Base-by-base conservation (phyloP, 2,797 vertebrate genomes). In the Peromyscus attwateri region DNA sequence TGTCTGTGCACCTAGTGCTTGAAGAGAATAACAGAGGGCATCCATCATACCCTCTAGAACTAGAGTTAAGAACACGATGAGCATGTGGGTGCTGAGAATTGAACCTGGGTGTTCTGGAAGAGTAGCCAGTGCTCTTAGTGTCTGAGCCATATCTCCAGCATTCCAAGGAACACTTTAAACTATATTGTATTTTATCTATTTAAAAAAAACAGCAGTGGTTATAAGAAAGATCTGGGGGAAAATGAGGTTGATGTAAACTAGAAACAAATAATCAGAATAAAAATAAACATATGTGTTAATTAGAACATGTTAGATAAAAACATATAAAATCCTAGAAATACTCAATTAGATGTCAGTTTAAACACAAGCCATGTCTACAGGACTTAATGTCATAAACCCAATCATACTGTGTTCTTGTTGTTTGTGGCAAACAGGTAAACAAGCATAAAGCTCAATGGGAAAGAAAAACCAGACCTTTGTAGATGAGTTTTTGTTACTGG, bases 401-500 rank as follows among this genome's bases (percentile, higher is more conserved):
- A 31, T 19, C 25, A 76, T 68, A 87, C 19, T 57, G 25, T 94
- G 1, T 87, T 89, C 21, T 94, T 92, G 79, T 40, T 97, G 23
- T 57, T 91, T 93, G 49, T 92, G 6, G 66, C 68, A 76, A 95
- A 94, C 71, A 95, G 96, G 29, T 81, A 52, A 93, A 79, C 25
- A 55, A 27, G 34, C 34, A 62, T 79, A 94, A 75, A 52, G 62
- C 46, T 77, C 89, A 82, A 97, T 95, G 91, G 87, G 89, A 92
- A 76, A 95, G 91, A 57, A 95, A 87, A 97, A 95, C 49, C 81
- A 97, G 81, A 97, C 81, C 8, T 95, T 8, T 31, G 94, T 97
- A 77, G 13, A 91, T 43, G 96, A 96, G 2, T 97, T 98, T 93
- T 27, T 97, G 94, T 95, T 97, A 46, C 79, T 95, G 9, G 91